Percentiles rank a stretch among this genome's conserved stretches.
Conservation (phyloP, 2,113 vertebrate genomes). For the Genyomyrus donnyi region DNA sequence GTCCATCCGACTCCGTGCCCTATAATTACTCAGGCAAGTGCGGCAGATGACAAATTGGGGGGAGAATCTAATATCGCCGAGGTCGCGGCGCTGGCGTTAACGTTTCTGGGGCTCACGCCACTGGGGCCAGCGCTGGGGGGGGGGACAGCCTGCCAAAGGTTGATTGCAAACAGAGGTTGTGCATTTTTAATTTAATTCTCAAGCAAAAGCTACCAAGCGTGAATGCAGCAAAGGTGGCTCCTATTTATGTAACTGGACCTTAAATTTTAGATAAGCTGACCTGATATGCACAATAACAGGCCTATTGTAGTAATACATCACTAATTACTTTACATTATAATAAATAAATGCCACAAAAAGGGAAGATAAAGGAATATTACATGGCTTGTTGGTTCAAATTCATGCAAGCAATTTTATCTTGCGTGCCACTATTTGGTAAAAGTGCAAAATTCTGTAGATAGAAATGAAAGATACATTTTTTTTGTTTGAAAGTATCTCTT, state of each 20-base stretch:
- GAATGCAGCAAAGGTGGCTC: not conserved
- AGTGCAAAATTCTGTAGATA: not conserved
- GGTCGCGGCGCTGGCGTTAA: not conserved
- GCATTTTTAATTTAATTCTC: conserved; percentile 11
- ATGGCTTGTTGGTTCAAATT: not conserved
- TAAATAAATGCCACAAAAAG: not conserved
- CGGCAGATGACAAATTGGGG: conserved; percentile 11
- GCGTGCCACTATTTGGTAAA: not conserved
- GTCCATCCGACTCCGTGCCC: not conserved
- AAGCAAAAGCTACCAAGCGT: not conserved
- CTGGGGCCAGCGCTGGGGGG: not conserved
- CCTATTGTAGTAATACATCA: not conserved
- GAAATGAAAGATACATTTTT: not conserved
- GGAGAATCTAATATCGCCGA: conserved; percentile 5
- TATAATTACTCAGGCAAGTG: conserved; percentile 10
- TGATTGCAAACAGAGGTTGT: not conserved
- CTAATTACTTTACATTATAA: not conserved
- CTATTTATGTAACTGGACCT: not conserved
- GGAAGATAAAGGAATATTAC: not conserved
- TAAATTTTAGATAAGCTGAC: not conserved
- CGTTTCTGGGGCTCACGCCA: not conserved
- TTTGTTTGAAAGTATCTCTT: not conserved
- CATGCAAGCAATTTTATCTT: not conserved
- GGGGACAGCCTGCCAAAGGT: not conserved
- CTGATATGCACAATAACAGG: not conserved